phyloP scores from a whole-genome alignment of 2,888 invertebrate genomes.

The Nysson spinosus region DNA sequence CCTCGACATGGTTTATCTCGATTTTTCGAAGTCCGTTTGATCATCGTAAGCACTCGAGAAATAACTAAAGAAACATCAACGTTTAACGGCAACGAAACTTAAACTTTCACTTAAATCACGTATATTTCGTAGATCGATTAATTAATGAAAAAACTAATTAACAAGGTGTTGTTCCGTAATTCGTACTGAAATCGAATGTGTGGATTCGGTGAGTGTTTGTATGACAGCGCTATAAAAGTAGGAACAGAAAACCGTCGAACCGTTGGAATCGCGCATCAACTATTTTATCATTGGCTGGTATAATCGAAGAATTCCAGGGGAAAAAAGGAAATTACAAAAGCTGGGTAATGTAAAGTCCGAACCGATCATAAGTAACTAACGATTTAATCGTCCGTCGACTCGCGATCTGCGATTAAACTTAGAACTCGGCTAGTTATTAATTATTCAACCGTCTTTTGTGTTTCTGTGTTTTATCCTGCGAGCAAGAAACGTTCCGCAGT shows the following conservation, averaged over 20 bases:
- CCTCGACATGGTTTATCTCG: neutral
- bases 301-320: neutral
- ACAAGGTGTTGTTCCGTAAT: too few species aligned
- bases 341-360: neutral
- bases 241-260: too few species aligned
- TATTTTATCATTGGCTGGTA: constrained; percentile 2
- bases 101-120: too few species aligned
- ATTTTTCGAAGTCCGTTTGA: too few species aligned
- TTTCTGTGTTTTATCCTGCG: neutral
- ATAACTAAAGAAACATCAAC: too few species aligned
- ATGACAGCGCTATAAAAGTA: neutral
- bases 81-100: too few species aligned
- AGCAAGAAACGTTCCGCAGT: too few species aligned
- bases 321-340: neutral
- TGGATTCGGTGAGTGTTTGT: too few species aligned
- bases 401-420: neutral
- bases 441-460: neutral
- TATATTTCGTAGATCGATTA: too few species aligned
- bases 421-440: neutral
- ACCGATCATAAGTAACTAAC: neutral
- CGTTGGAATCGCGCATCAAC: neutral
- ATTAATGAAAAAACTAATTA: too few species aligned
- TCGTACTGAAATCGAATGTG: too few species aligned
- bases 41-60: too few species aligned
- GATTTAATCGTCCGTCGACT: constrained; percentile 1